phyloP scores from a whole-genome alignment of 1,140 invertebrate species.

The Tetramorium parvispinum region DNA sequence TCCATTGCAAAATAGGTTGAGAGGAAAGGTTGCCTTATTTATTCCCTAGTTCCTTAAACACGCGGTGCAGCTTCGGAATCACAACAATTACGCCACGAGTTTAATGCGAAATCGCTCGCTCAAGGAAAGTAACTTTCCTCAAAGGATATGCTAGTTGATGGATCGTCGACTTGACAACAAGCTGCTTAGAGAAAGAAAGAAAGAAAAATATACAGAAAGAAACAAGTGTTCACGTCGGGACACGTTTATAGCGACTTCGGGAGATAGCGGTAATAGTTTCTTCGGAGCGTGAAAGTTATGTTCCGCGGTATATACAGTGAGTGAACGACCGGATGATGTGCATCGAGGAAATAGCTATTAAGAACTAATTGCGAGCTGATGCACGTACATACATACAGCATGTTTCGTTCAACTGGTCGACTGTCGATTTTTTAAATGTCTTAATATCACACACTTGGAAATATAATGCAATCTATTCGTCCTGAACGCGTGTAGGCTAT shows the following conservation, averaged over 20 bases:
- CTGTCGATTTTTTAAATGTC: not conserved
- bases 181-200: not conserved
- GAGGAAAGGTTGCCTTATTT: not conserved
- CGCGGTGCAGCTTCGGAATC: not conserved
- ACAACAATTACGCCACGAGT: conserved; percentile 7
- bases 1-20: not conserved
- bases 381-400: not conserved
- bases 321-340: conserved; percentile 67
- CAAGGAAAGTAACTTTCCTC: conserved; percentile 69
- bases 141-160: conserved; percentile 15
- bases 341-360: conserved; percentile 38
- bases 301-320: conserved; percentile 42
- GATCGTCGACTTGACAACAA: conserved; percentile 45
- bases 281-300: conserved; percentile 69
- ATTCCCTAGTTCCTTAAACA: not conserved
- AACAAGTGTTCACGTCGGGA: conserved; percentile 48
- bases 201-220: conserved; percentile 4
- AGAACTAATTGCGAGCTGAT: conserved; percentile 28
- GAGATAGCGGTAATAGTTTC: conserved; percentile 50
- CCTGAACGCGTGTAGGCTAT: too few relatives aligned
- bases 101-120: conserved; percentile 29
- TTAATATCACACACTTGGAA: not conserved
- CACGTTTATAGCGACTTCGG: conserved; percentile 38
- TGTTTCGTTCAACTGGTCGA: not conserved
- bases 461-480: not conserved